Base-by-base conservation (phyloP, 2,797 vertebrate genomes). In the Melanotaenia parkinsoni region DNA sequence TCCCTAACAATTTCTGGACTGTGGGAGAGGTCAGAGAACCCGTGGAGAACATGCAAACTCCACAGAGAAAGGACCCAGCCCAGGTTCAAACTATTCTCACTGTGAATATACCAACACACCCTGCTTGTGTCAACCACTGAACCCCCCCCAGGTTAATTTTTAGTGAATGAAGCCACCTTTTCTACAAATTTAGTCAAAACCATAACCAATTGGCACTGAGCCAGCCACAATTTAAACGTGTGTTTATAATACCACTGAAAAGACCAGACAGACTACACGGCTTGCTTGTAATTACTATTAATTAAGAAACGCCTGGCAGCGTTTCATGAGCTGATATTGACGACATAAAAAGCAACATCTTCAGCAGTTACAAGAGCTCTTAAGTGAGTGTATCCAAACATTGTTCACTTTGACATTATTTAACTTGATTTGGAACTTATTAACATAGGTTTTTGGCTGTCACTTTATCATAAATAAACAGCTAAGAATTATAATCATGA, bases 221-320 rank as follows among this genome's bases (percentile, higher is more conserved):
- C 28, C 71, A 58, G 37, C 13, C 24, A 37, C 10, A n/a, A 54
- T 71, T 74, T 75, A 1, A 66, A 68, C 51, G 62, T 61, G 54
- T 78, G 71, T 86, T 81, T 72, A 74, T 67, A 43, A 51, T 57
- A 51, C 24, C 6, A 22, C 40, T 56, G 35, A 79, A 63, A 81
- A 73, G 71, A 50, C 14, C 67, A 79, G 79, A 74, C 69, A 77
- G 58, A 62, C 67, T 28, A 62, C 63, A 69, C 66, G 61, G 35
- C 20, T 58, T 20, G 14, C 69, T 22, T 67, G 53, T 33, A 69
- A 80, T 70, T 71, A 77, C 45, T 66, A 71, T 76, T 72, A 37
- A 69, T 77, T 81, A 67, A 70, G 2, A 85, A 71, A 80, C 81
- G 86, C 63, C 68, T 79, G 71, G 63, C 75, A 82, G 51, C 74